These are phyloP conservation scores for Cichlasoma orientale DNA, from an alignment of 2,797 vertebrate genomes.

Conservation along the genomic window DNA sequence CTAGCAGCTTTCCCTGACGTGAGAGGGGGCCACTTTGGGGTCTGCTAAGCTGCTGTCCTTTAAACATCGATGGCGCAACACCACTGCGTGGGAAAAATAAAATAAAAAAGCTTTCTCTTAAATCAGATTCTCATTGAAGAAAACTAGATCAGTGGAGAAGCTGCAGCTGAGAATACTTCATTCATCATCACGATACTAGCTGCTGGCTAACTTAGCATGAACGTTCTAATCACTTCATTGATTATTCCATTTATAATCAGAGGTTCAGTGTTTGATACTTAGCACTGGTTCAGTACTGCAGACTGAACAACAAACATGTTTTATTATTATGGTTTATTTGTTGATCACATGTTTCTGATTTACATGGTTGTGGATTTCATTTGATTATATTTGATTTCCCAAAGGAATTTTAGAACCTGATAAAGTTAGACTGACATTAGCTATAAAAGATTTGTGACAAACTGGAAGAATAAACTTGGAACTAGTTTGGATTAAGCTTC, in stretches of 20 bases:
- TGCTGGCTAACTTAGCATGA: background rate
- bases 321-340: background rate
- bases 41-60: too few relatives aligned
- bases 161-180: background rate
- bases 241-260: background rate
- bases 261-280: background rate
- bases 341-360: background rate
- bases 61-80: too few relatives aligned
- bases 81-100: too few relatives aligned
- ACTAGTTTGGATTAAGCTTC: too few relatives aligned
- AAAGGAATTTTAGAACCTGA: background rate
- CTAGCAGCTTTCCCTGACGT: too few relatives aligned
- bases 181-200: background rate
- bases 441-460: too few relatives aligned
- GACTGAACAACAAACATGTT: background rate
- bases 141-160: background rate
- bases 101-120: background rate
- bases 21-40: too few relatives aligned
- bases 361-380: background rate
- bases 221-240: background rate
- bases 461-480: too few relatives aligned
- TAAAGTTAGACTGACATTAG: too few relatives aligned
- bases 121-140: too few relatives aligned
- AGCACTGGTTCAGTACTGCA: background rate
- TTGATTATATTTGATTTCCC: background rate